Conservation (phyloP, 2,113 vertebrate genomes). For the Carassius carassius region DNA sequence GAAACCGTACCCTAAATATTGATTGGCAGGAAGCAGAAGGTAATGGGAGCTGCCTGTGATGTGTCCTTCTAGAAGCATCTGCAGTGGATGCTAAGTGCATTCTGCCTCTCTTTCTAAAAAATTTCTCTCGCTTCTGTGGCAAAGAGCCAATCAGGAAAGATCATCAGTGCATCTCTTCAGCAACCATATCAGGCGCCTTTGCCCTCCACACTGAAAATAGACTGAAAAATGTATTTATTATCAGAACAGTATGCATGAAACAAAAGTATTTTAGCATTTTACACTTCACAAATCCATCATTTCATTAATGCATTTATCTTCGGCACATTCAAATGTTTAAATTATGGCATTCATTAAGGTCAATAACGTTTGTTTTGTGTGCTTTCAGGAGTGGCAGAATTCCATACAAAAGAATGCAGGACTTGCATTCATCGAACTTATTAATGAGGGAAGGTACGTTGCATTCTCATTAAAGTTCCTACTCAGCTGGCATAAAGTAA, state of each 20-base stretch:
- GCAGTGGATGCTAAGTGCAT: slow-evolving; percentile 54
- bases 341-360: not conserved
- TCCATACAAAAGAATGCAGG: slow-evolving; percentile 99
- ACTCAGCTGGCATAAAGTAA: not conserved
- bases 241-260: no score
- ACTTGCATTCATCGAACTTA: slow-evolving; percentile 98
- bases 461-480: not conserved
- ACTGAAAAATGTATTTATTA: not conserved
- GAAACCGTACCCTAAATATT: slow-evolving; percentile 93
- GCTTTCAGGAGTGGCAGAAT: slow-evolving; percentile 96
- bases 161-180: slow-evolving; percentile 8
- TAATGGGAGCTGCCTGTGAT: slow-evolving; percentile 86
- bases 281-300: not conserved
- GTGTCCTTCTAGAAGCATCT: slow-evolving; percentile 73
- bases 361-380: slow-evolving; percentile 42
- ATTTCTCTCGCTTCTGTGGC: slow-evolving; percentile 24
- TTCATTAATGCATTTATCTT: not conserved
- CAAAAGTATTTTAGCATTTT: not conserved
- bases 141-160: slow-evolving; percentile 41
- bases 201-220: no score
- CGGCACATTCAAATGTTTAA: not conserved
- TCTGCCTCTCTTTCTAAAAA: not conserved
- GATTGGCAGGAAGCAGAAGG: slow-evolving; percentile 88
- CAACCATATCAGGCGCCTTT: not conserved
- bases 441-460: slow-evolving; percentile 95